Evolutionary conservation across 2,888 invertebrate genomes (phyloP), one percentile per base, ranked within the genome.

Genomic region (Nemotelus nigrinus): DNA sequence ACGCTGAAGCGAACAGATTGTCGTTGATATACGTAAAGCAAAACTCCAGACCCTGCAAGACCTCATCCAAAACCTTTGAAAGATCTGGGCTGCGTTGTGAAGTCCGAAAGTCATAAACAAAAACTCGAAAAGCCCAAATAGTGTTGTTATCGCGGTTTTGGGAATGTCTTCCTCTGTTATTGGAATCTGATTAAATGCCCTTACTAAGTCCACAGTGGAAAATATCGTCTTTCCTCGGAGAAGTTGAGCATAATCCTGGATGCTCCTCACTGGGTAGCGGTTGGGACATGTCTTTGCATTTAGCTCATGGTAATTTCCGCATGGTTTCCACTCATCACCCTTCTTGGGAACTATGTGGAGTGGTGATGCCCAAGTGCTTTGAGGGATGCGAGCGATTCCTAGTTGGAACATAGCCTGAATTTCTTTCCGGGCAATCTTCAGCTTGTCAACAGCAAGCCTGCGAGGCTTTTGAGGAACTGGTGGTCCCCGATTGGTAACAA

Each of bases 11-110:
- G 25, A 25, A 1, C 0, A 25, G 25, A 25, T 25, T 25, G 48
- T 83, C 82, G 2, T 65, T 2, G 5, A 65, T 65, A 65, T 83
- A 83, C 3, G 71, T 58, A 64, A 75, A 80, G 0, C 76, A 78
- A 63, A 78, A 81, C 7, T 79, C 53, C 2, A 79, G 58, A n/a
- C 63, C 75, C 43, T 43, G 25, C 5, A 8, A 8, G 43, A 65
- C 43, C 6, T 65, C 6, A 58, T 57, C 25, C 76, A 78, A 44
- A 78, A 78, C 8, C 77, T 50, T 10, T 78, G 79, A 74, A 79
- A 79, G 2, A 64, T 53, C 53, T 53, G 53, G 6, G 53, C 53
- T 53, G 53, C 53, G 53, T 53, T 53, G 7, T 1, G 53, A 77
- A 71, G 25, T 25, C 25, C 25, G 25, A 25, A 25, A 0, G 25